Conservation (phyloP, 2,888 invertebrate species). For the Pachycephus smyrnensis region DNA sequence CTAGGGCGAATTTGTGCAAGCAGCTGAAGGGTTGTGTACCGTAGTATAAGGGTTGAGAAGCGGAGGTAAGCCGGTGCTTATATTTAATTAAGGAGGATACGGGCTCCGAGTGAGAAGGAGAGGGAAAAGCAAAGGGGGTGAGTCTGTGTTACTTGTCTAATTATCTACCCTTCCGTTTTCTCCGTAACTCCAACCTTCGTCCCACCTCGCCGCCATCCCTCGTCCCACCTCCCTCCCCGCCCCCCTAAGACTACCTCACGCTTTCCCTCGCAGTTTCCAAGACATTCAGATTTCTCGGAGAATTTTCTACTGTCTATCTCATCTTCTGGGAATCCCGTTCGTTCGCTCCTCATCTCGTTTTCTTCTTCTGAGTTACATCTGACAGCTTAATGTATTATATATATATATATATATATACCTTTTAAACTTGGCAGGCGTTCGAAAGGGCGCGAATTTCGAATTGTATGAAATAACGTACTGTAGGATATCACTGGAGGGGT, state of each 20-base stretch:
- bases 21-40: slow-evolving; percentile 13
- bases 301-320: too few relatives aligned
- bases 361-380: slow-evolving; percentile 19
- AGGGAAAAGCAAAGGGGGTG: slow-evolving; percentile 20
- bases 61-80: slow-evolving; percentile 56
- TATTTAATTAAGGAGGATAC: slow-evolving; percentile 62
- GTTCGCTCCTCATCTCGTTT: slow-evolving; percentile 1
- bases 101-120: slow-evolving; percentile 37
- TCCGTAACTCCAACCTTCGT: slow-evolving; percentile 21
- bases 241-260: slow-evolving; percentile 23
- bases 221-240: slow-evolving; percentile 22
- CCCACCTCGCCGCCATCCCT: slow-evolving; percentile 36
- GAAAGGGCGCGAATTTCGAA: not conserved
- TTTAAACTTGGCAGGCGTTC: not conserved
- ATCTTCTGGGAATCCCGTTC: not conserved
- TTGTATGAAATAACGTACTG: not conserved
- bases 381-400: too few relatives aligned
- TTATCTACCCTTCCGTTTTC: slow-evolving; percentile 50
- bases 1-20: slow-evolving; percentile 6
- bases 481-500: not conserved
- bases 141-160: slow-evolving; percentile 60
- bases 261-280: slow-evolving; percentile 7
- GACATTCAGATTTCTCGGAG: too few relatives aligned
- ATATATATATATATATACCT: too few relatives aligned
- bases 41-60: slow-evolving; percentile 38